Evolutionary conservation across 1,140 invertebrate genomes (phyloP), one percentile per base, ranked within the genome.

Genomic region (Araneus ventricosus): DNA sequence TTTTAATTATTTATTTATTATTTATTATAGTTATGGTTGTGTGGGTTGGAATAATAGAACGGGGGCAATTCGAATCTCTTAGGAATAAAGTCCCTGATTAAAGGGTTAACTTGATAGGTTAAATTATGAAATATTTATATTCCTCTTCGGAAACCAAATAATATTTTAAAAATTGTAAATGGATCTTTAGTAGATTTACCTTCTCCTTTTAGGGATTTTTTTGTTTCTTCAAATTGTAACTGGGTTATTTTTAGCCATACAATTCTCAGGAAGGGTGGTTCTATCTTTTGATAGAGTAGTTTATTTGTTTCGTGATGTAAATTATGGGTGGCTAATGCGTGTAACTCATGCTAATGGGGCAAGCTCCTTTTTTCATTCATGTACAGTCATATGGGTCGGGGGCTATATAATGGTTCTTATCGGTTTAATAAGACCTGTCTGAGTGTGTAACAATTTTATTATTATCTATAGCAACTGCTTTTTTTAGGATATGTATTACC

Each of bases 401-500:
- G 95, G 0, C 89, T 95, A 82, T 95, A 95, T 88, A 95, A 95
- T 94, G 80, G 90, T 1, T 95, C 94, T 75, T 89, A 89, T 89
- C 87, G 67, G 4, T 75, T 89, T 75, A 27, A 67, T 1, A 59
- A 59, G 17, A 59, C 57, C 41, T 84, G 86, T 0, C 45, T 75
- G 24, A 75, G 45, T 39, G 96, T 94, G 94, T 96, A 91, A 95
- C 96, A 87, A 96, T 97, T 95, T 95, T 97, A 94, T 96, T 97
- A 94, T 59, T 96, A 95, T 94, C 96, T 91, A 97, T 97, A 96
- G 96, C 91, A 95, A 96, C 96, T 90, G 96, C 96, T 39, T 97
- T 97, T 95, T 95, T 97, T n/a, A 96, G 97, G 97, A 0, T 97
- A 97, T 96, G 96, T 97, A 4, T 95, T 97, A 94, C 97, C 96